phyloP scores from a whole-genome alignment of 2,888 invertebrate genomes.

The Epirrhoe tristata region DNA sequence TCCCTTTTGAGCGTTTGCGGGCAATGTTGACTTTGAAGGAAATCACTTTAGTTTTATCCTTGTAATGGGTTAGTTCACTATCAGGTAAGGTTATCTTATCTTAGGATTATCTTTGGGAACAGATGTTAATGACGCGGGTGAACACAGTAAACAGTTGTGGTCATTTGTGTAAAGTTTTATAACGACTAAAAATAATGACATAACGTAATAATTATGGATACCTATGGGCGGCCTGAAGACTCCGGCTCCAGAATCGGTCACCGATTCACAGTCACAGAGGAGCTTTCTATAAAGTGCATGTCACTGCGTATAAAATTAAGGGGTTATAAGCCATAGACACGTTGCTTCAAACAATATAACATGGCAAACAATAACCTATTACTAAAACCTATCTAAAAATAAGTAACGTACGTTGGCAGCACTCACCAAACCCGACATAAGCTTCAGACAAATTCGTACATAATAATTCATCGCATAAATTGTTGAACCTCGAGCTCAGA shows the following conservation, averaged over 20 bases:
- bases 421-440: slow-evolving; percentile 1
- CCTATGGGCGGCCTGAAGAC: no score
- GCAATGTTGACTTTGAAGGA: slow-evolving; percentile 16
- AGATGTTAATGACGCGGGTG: neutral
- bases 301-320: no score
- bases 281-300: no score
- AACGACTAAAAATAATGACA: no score
- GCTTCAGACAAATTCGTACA: slow-evolving; percentile 15
- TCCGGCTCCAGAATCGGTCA: no score
- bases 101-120: neutral
- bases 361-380: no score
- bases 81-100: neutral
- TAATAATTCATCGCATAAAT: slow-evolving; percentile 24
- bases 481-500: slow-evolving; percentile 17
- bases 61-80: neutral
- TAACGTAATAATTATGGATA: no score
- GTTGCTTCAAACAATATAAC: no score
- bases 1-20: slow-evolving; percentile 27
- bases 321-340: no score
- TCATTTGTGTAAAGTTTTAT: no score
- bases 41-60: slow-evolving; percentile 14
- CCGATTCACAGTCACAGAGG: no score
- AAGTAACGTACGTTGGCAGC: neutral
- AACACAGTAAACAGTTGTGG: no score
- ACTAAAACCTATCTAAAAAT: neutral